These are phyloP conservation scores for Coreoperca whiteheadi DNA, from an alignment of 2,113 vertebrate species.

Conservation along the genomic window DNA sequence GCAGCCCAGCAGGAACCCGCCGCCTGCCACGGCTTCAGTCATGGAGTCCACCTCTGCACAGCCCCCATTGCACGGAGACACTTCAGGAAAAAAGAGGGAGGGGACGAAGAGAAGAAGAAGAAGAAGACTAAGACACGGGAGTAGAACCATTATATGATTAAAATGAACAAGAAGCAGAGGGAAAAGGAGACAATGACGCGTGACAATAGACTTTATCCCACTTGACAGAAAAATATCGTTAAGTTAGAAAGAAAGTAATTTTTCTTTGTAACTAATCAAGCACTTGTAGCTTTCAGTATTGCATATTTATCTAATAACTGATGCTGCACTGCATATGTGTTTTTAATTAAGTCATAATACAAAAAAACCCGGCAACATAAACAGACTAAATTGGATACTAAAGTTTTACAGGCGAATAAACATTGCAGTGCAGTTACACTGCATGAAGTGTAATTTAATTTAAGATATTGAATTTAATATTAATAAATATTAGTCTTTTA, in stretches of 20 bases:
- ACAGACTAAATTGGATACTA: neutral
- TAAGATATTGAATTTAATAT: neutral
- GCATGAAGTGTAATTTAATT: neutral
- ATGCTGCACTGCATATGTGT: neutral
- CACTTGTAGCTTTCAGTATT: no score
- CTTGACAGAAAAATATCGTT: neutral
- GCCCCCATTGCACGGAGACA: constrained; percentile 78
- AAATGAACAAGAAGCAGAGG: neutral
- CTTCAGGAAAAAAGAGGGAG: constrained; percentile 57
- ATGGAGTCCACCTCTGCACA: constrained; percentile 92
- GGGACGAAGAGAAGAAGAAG: neutral
- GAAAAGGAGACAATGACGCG: neutral
- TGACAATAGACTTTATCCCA: neutral
- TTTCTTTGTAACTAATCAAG: neutral
- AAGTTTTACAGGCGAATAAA: neutral
- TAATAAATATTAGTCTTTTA: neutral
- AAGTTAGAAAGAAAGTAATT: neutral
- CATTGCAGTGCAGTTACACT: neutral
- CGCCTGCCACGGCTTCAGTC: constrained; percentile 87
- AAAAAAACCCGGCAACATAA: neutral
- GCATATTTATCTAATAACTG: neutral
- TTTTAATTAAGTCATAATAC: no score
- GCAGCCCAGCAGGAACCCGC: constrained; percentile 87
- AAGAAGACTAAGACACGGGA: neutral
- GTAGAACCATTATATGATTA: neutral